Evolutionary conservation across 1,140 invertebrate species (phyloP).

Genomic region (Drosophila littoralis): DNA sequence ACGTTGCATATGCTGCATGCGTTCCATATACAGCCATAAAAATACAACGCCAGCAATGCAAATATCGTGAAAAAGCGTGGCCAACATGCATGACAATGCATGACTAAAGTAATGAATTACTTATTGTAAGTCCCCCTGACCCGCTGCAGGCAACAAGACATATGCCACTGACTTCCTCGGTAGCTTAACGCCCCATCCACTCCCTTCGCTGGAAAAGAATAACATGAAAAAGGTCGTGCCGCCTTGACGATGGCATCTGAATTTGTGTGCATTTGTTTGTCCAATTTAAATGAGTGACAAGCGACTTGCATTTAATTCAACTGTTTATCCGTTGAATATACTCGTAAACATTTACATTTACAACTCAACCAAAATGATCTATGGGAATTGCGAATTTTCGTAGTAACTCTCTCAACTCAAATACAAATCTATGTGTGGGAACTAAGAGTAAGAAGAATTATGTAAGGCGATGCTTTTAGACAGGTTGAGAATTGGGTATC

Average conservation of each 20-base stretch:
- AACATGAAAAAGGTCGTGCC: constrained; percentile 72
- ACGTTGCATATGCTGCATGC: constrained; percentile 45
- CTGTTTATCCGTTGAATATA: constrained; percentile 29
- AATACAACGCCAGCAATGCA: constrained; percentile 63
- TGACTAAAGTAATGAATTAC: constrained; percentile 82
- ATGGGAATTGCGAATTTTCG: constrained; percentile 49
- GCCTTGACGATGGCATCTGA: constrained; percentile 62
- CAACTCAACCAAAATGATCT: constrained; percentile 52
- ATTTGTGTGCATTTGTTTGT: constrained; percentile 69
- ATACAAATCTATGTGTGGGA: too few species aligned
- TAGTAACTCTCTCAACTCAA: not conserved
- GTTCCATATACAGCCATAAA: constrained; percentile 52
- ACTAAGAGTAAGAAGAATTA: too few species aligned
- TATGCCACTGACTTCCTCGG: constrained; percentile 31
- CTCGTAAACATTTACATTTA: constrained; percentile 58
- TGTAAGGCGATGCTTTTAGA: too few species aligned
- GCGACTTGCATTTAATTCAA: constrained; percentile 59
- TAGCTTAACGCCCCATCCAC: constrained; percentile 5
- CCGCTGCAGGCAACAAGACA: constrained; percentile 43
- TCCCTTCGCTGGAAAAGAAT: not conserved
- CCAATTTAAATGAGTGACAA: constrained; percentile 74
- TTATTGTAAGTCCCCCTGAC: constrained; percentile 61
- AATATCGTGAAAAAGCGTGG: constrained; percentile 60
- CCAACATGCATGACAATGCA: constrained; percentile 80
- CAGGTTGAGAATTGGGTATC: too few species aligned